Conservation (phyloP, 37 sponge, comb jelly and placozoan genomes). For the Haliclona indistincta region DNA sequence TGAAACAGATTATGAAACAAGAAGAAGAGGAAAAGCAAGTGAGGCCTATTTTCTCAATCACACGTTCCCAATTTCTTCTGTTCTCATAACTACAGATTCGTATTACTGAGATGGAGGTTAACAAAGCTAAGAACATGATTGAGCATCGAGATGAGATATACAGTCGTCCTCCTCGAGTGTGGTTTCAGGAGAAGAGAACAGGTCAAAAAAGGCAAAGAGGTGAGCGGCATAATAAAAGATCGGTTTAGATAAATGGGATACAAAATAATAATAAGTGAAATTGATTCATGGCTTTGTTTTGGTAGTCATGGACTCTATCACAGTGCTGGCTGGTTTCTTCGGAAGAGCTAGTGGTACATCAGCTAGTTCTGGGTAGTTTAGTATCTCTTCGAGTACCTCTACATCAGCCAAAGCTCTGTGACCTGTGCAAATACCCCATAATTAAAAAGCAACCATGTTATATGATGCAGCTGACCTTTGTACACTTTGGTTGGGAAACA, state of each 20-base stretch:
- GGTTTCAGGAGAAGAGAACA: slow-evolving; percentile 70
- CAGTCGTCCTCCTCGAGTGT: slow-evolving; percentile 87
- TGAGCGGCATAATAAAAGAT: background rate
- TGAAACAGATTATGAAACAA: slow-evolving; percentile 82
- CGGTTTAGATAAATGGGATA: no score
- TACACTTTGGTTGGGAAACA: no score
- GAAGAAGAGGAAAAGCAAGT: slow-evolving; percentile 95
- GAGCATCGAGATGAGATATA: slow-evolving; percentile 91
- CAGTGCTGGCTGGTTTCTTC: no score
- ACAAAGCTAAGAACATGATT: slow-evolving; percentile 94
- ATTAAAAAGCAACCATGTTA: no score
- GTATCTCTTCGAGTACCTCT: no score
- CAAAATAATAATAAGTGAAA: background rate
- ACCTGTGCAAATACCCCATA: no score
- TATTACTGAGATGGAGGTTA: slow-evolving; percentile 93
- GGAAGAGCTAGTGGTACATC: no score
- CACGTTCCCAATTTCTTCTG: background rate
- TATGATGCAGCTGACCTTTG: no score
- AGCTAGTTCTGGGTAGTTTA: no score
- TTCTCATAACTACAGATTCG: slow-evolving; percentile 40
- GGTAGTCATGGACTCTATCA: background rate
- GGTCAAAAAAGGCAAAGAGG: slow-evolving; percentile 49
- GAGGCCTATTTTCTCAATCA: background rate
- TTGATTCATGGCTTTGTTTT: background rate
- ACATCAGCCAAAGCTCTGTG: no score